Evolutionary conservation across 2,113 vertebrate genomes (phyloP), one percentile per base, ranked within the genome.

Genomic region (Pongo abelii): DNA sequence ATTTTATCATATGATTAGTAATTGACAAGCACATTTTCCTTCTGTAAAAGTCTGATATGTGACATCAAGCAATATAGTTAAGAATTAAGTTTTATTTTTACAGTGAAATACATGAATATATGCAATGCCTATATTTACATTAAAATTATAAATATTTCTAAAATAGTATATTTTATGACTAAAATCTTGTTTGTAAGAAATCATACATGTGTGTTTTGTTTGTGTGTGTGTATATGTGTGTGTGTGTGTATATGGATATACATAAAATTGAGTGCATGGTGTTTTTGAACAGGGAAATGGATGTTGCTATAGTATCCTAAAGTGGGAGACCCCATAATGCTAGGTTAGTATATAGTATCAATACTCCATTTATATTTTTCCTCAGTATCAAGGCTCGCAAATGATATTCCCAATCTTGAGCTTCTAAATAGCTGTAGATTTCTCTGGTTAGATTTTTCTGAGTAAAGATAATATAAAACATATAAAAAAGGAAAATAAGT

Each of bases 121-220:
- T 38, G 1, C 32, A 77, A 17, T 32, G 8, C 0, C 8, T 32
- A 1, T 67, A 1, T 38, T 38, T 64, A 40, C 10, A 17, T 4
- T 67, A 77, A 64, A 30, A 50, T 40, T 61, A 40, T 22, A 64
- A 50, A 77, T 61, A 38, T 52, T 93, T 77, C 35, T 52, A 67
- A 18, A 85, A 52, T 85, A 48, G 9, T 20, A 52, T 50, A 85
- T 74, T 69, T 40, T 14, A 40, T 35, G 22, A 46, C 52, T 46
- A 69, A 17, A 92, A n/a, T n/a, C 14, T 83, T 35, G 25, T 55
- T 81, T 22, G 5, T 35, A 38, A 64, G 43, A 90, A n/a, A 90
- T 8, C 43, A n/a, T 78, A 20, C 48, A 22, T 27, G 2, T 52
- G 16, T 30, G 27, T 55, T 55, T 55, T 84, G 13, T 59, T 1